Evolutionary conservation across 2,113 vertebrate species (phyloP), one percentile per base, ranked within the genome.

Genomic region (Empidonax alnorum): DNA sequence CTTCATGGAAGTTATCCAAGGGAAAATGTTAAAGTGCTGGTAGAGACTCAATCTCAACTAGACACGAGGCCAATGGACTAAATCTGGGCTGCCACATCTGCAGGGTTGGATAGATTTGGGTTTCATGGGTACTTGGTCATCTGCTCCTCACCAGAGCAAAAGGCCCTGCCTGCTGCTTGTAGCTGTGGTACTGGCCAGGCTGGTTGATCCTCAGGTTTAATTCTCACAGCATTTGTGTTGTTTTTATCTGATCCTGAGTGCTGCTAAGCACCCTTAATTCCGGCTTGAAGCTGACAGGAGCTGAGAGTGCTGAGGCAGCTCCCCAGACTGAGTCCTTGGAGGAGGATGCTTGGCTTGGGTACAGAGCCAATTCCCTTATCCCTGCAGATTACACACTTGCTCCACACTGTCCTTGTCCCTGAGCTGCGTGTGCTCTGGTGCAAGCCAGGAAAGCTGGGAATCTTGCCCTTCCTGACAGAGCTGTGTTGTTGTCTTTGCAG

Each of bases 401-500:
- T 67, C 3, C 21, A 0, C 0, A 0, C n/a, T 18, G 33, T 16
- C 77, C 85, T 88, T 49, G 67, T 23, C 7, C 7, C 62, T 11
- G 37, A 17, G 74, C 56, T 3, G 0, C 37, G 1, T 0, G 1
- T 31, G 68, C 56, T 18, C 33, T 22, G 6, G 10, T n/a, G 42
- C 21, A 22, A 46, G 33, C 24, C 47, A 13, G 52, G 46, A 30
- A 27, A 49, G 42, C 8, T 0, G 1, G 0, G 3, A 59, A 1
- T 25, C 7, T 62, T 9, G 74, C 37, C 7, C 33, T 33, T 61
- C 16, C 49, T 79, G 37, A 92, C 10, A 6, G 49, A 24, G 53
- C 42, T 87, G 16, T 89, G 25, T 96, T 76, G 89, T 69, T 98
- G 88, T 95, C 88, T 91, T 90, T 97, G 55, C 97, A 99, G 99